Evolutionary conservation across 2,113 vertebrate genomes (phyloP), one percentile per base, ranked within the genome.

Genomic region (Ardeotis arabs): DNA sequence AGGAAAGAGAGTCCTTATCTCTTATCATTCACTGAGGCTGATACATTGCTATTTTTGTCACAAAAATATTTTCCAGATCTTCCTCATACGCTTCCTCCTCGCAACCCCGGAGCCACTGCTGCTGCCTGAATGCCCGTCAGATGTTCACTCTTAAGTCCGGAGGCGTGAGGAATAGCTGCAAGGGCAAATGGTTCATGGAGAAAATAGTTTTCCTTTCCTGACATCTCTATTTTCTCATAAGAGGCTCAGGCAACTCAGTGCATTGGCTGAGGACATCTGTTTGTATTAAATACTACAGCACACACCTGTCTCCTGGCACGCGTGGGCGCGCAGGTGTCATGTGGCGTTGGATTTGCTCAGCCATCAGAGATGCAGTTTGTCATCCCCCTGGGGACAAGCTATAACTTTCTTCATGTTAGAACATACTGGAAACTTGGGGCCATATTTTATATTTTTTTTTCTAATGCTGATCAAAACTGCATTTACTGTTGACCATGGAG

Each of bases 221-320:
- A 72, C 64, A 64, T 68, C 96, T 94, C 93, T 45, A 13, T 75
- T 93, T 93, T 45, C 75, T 89, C 1, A 0, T 7, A 3, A 55
- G 74, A 73, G 77, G 73, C 58, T 87, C 75, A 28, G 63, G 10
- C 31, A 70, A 66, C 52, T 62, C 6, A 2, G 60, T 39, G 47
- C 49, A 7, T 5, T 16, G 39, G 31, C 87, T 83, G 93, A 67
- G 74, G 62, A 56, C 74, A 22, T 35, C 60, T 69, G 84, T 73
- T 72, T 50, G 25, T 33, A 45, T 75, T 90, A 96, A 64, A 81
- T 70, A 31, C 68, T 62, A 11, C 87, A 52, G 87, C 50, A 33
- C 45, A 64, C 88, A 87, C 88, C 81, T 80, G 84, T 45, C 93
- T 86, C 41, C 88, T 77, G 95, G 77, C 85, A 31, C 4, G 85